Evolutionary conservation across 1,140 invertebrate species (phyloP).

Genomic region (Trichomalopsis sarcophagae): DNA sequence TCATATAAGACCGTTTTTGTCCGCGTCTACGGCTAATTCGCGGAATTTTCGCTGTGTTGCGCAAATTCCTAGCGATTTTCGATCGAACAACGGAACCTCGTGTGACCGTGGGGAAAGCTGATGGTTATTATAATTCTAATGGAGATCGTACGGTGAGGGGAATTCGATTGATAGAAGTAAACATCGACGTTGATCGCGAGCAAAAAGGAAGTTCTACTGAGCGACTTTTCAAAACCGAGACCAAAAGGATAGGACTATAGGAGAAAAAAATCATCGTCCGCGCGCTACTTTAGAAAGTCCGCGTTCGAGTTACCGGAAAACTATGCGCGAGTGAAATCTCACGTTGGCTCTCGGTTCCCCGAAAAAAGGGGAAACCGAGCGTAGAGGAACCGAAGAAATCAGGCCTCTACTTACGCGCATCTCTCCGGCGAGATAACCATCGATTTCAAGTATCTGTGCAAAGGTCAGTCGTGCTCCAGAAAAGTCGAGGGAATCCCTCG

Average conservation of each 20-base stretch:
- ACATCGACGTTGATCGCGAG: no score
- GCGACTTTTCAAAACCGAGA: not conserved
- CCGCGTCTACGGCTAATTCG: not conserved
- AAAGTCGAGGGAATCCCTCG: not conserved
- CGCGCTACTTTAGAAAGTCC: conserved; percentile 37
- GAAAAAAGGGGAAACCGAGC: not conserved
- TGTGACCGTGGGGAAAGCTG: no score
- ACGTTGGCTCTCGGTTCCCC: not conserved
- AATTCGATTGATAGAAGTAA: not conserved
- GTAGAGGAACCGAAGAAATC: not conserved
- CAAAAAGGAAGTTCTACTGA: no score
- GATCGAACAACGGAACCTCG: not conserved
- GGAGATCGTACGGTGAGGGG: no score
- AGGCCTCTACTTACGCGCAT: no score
- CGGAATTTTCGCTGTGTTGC: not conserved
- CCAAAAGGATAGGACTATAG: not conserved
- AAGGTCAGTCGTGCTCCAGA: conserved; percentile 37
- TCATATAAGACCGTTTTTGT: conserved; percentile 17
- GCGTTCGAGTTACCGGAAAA: conserved; percentile 27
- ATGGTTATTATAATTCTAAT: no score
- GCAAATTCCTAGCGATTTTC: not conserved
- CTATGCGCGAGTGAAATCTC: conserved; percentile 18
- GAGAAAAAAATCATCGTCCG: not conserved
- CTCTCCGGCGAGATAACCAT: not conserved
- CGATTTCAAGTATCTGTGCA: conserved; percentile 26